Conservation (phyloP, 2,888 invertebrate genomes). For the Hermaeophaga mercurialis region DNA sequence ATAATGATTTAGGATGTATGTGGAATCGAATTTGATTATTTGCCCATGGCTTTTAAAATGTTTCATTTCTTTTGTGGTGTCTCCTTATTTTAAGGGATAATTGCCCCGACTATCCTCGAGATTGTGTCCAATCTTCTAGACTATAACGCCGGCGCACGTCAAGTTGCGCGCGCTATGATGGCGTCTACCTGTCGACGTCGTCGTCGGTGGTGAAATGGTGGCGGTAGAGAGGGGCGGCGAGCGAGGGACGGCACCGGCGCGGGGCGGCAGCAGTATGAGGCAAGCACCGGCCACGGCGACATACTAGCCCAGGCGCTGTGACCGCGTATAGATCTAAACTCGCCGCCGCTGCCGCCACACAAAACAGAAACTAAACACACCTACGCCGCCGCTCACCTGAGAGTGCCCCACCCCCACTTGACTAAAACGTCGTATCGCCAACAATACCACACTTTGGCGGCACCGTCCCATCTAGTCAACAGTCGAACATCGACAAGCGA, state of each 20-base stretch:
- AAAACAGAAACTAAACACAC: conserved; percentile 17
- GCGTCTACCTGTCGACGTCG: conserved; percentile 36
- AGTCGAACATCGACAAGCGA: conserved; percentile 31
- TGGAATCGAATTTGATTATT: too few relatives aligned
- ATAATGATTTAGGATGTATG: too few relatives aligned
- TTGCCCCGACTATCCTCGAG: neutral
- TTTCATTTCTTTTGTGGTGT: too few relatives aligned
- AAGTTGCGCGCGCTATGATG: conserved; percentile 42
- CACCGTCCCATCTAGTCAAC: conserved; percentile 32
- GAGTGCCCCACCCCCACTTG: conserved; percentile 61
- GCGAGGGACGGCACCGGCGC: conserved; percentile 27
- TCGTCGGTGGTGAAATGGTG: conserved; percentile 29
- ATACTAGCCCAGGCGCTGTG: conserved; percentile 65
- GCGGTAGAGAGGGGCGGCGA: conserved; percentile 34
- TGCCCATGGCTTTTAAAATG: too few relatives aligned
- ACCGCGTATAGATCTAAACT: conserved; percentile 51
- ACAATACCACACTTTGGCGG: conserved; percentile 47
- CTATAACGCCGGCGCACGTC: conserved; percentile 11
- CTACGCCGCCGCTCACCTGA: conserved; percentile 57
- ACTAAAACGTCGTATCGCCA: conserved; percentile 52
- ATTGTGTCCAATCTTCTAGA: neutral
- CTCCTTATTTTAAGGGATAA: neutral
- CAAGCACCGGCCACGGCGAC: conserved; percentile 58
- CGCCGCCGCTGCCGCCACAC: conserved; percentile 15
- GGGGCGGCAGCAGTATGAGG: conserved; percentile 53